phyloP scores from a whole-genome alignment of 2,888 invertebrate species.

The Hirtodrosophila cameraria region DNA sequence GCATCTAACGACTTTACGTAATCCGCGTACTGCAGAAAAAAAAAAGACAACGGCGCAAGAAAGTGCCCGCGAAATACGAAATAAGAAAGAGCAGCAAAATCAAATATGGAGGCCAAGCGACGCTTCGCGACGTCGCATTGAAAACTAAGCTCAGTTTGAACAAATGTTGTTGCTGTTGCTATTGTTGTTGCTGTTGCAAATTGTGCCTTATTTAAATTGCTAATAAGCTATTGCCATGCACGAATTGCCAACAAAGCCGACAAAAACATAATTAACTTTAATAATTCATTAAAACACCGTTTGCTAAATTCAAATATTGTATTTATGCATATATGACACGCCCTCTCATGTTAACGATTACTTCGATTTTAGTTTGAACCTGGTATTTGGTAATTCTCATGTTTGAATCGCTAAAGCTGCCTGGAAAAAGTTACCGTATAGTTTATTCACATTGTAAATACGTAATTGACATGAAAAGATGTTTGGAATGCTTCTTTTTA shows the following conservation, averaged over 20 bases:
- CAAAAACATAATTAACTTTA: conserved; percentile 19
- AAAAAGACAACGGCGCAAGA: conserved; percentile 4
- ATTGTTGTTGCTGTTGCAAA: conserved; percentile 39
- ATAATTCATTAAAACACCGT: neutral
- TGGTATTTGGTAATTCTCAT: too few species aligned
- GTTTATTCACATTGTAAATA: too few species aligned
- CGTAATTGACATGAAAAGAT: too few species aligned
- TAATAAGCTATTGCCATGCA: conserved; percentile 44
- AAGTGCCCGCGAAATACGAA: conserved; percentile 39
- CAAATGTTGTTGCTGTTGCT: conserved; percentile 17
- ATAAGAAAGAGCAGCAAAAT: conserved; percentile 25
- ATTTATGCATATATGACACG: conserved; percentile 40
- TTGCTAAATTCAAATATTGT: conserved; percentile 15
- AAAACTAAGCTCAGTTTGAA: conserved; percentile 33
- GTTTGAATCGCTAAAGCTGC: too few species aligned
- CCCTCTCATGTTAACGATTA: conserved; percentile 12
- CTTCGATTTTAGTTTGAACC: too few species aligned
- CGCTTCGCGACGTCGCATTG: conserved; percentile 31
- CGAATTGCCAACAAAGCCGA: conserved; percentile 26
- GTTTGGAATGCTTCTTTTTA: too few species aligned
- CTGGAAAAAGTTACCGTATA: too few species aligned
- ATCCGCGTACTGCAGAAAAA: conserved; percentile 22
- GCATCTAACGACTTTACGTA: conserved; percentile 70
- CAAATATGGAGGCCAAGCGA: conserved; percentile 38
- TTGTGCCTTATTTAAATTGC: conserved; percentile 55